phyloP scores from a whole-genome alignment of 2,888 invertebrate genomes.

The Tipula confusa region DNA sequence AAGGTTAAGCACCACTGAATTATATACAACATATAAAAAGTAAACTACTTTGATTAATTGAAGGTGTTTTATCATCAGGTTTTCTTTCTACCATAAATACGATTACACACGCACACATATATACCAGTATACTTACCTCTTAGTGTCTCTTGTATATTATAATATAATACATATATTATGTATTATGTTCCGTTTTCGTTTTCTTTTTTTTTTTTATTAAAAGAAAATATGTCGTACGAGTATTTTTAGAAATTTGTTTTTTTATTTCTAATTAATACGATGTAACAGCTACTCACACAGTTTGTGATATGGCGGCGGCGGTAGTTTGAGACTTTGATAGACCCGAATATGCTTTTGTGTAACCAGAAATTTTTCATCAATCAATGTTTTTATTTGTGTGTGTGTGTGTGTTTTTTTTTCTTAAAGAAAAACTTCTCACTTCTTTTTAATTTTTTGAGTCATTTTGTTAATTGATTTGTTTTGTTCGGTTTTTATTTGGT shows the following conservation, averaged over 20 bases:
- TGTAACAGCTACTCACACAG: neutral
- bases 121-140: neutral
- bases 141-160: neutral
- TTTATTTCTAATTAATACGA: constrained; percentile 8
- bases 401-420: no score
- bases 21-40: neutral
- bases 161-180: neutral
- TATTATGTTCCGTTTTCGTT: neutral
- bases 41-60: neutral
- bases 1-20: neutral
- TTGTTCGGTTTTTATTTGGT: neutral
- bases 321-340: neutral
- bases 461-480: constrained; percentile 16
- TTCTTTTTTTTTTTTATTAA: neutral
- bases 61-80: constrained; percentile 12
- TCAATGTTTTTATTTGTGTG: neutral
- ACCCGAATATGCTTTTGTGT: neutral
- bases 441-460: neutral
- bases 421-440: neutral
- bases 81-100: neutral
- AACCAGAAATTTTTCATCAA: neutral
- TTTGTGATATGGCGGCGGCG: neutral
- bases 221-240: constrained; percentile 13
- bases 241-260: neutral
- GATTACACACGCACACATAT: neutral